A percentile compares a stretch with the other conserved stretches of the same genome.
Conservation (phyloP, 2,888 invertebrate genomes). For the Eristalis intricaria region DNA sequence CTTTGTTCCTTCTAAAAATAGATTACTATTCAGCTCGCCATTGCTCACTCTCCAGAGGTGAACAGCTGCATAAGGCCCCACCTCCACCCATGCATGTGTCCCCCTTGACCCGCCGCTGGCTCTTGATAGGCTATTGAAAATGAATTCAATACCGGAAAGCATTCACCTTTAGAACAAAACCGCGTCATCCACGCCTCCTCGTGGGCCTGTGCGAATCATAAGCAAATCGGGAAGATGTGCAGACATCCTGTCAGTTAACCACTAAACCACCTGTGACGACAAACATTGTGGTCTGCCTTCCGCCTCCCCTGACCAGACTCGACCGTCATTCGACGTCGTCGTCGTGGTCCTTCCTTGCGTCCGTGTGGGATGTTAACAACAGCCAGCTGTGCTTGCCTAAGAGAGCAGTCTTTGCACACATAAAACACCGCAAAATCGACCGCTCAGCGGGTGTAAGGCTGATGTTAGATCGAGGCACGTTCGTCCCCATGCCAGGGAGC, state of each 20-base stretch:
- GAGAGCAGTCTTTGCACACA: conserved; percentile 31
- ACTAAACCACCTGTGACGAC: conserved; percentile 61
- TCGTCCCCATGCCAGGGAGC: not conserved
- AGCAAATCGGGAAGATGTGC: conserved; percentile 29
- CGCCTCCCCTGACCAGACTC: not conserved
- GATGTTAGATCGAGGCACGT: conserved; percentile 25
- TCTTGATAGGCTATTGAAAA: not conserved
- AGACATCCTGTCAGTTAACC: conserved; percentile 26
- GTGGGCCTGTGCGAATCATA: conserved; percentile 7
- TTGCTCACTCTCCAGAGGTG: no score
- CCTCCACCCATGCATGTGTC: not conserved
- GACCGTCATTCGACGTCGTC: not conserved
- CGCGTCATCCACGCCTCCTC: conserved; percentile 10
- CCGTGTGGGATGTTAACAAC: not conserved
- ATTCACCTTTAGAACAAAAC: conserved; percentile 27
- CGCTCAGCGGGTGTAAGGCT: conserved; percentile 5
- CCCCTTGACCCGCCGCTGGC: no score
- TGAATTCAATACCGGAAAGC: conserved; percentile 26
- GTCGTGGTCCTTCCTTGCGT: not conserved
- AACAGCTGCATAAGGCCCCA: not conserved
- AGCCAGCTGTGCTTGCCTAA: conserved; percentile 39
- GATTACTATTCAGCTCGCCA: not conserved
- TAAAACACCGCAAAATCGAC: not conserved
- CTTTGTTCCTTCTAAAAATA: not conserved
- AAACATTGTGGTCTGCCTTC: conserved; percentile 51